Conservation (phyloP, 1,140 invertebrate genomes). For the Bombus pascuorum region DNA sequence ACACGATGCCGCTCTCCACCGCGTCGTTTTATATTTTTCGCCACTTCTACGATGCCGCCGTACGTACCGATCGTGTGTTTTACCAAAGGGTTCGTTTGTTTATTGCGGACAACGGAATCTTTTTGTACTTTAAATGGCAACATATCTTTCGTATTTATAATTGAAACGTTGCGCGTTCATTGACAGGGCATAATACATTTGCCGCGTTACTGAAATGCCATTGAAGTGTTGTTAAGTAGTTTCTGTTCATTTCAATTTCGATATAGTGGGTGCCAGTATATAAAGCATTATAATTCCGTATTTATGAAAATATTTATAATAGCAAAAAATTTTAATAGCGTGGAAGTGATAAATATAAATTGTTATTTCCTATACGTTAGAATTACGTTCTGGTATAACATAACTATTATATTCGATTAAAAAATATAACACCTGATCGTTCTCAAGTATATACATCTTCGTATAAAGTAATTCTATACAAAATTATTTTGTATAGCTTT, state of each 20-base stretch:
- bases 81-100: slow-evolving; percentile 34
- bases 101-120: not conserved
- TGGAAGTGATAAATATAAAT: too few relatives aligned
- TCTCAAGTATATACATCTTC: too few relatives aligned
- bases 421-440: too few relatives aligned
- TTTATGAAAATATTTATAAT: not conserved
- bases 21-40: slow-evolving; percentile 61
- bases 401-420: too few relatives aligned
- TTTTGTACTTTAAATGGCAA: not conserved
- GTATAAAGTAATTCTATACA: too few relatives aligned
- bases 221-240: not conserved
- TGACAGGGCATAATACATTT: too few relatives aligned
- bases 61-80: not conserved
- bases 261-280: not conserved
- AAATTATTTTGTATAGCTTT: too few relatives aligned
- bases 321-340: not conserved
- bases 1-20: slow-evolving; percentile 68
- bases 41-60: not conserved
- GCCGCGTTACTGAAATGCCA: not conserved
- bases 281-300: not conserved
- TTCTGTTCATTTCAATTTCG: not conserved
- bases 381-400: too few relatives aligned
- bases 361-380: too few relatives aligned
- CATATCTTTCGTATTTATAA: not conserved
- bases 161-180: not conserved